Base-by-base conservation (phyloP, 2,888 invertebrate species). In the Bhutanitis thaidina region DNA sequence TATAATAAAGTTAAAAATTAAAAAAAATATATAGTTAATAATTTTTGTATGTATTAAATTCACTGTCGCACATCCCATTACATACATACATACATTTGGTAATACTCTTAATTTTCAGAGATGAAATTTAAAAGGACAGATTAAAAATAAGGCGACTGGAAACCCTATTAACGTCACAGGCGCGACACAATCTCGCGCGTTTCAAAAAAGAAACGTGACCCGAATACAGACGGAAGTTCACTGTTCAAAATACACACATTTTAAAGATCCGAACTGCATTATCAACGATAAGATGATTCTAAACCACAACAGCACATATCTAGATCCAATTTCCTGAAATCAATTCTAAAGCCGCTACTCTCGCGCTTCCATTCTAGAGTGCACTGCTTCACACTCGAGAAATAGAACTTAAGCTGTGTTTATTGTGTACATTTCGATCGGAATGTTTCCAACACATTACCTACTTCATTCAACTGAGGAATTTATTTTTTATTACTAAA, bases 121-220 rank as follows among this genome's bases (percentile, higher is more conserved):
- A 27, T 8, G 7, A 7, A 27, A 27, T 8, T 1, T 1, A 7
- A 8, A 27, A 8, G 8, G 4, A 8, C 14, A 9, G 44, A 50
- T 43, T 44, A 50, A 50, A 50, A 44, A 32, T 25, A 29, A 37
- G 10, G 38, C 48, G 15, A 13, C 40, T 41, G 51, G 25, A 20
- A 51, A 61, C 67, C 61, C 67, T 64, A 30, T 59, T 61, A 60
- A 68, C 66, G 58, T 57, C 62, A 66, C 63, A 67, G 56, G 52
- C 61, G 58, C 70, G 74, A 74, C 74, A 72, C 34, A 34, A 34
- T 12, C 34, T 9, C 34, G 34, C 74, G 72, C 76, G 70, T 79
- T 84, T 80, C 80, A 75, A 84, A 85, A 84, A 86, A 82, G 77
- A 83, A 84, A 84, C 88, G 87, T 86, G 88, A 83, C 86, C 87